A percentile compares a stretch with the other conserved stretches of the same genome.
phyloP scores from a whole-genome alignment of 2,888 invertebrate species.

The Apocheima hispidaria region DNA sequence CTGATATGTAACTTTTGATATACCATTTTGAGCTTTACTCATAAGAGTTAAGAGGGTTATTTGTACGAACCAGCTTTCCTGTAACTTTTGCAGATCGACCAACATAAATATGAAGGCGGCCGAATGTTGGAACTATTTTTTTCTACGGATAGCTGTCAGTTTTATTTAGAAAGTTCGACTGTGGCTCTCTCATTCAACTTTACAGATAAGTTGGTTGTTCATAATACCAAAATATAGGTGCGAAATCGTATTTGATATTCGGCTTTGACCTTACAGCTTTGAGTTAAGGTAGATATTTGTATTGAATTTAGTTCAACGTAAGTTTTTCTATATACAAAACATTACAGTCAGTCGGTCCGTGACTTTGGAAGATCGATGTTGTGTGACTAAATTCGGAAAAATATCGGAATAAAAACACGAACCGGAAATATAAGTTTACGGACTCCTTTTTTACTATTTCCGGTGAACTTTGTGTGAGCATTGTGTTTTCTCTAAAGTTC shows the following conservation, averaged over 20 bases:
- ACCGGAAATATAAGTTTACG: background rate
- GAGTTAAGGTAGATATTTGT: background rate
- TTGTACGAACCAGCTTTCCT: background rate
- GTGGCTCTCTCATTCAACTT: background rate
- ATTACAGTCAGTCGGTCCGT: constrained; percentile 51
- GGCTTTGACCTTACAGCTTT: background rate
- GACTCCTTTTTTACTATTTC: background rate
- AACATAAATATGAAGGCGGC: background rate
- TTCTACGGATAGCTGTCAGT: background rate
- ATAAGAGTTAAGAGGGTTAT: constrained; percentile 16
- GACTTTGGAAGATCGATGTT: constrained; percentile 50
- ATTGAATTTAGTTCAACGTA: constrained; percentile 9
- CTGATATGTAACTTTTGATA: constrained; percentile 7
- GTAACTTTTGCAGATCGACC: constrained; percentile 2
- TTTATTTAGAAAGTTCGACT: background rate
- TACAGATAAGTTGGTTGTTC: background rate
- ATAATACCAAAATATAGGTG: background rate
- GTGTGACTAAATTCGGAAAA: constrained; percentile 30
- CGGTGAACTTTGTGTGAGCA: too few relatives aligned
- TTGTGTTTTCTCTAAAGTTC: too few relatives aligned
- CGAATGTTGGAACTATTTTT: background rate
- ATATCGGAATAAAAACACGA: constrained; percentile 33
- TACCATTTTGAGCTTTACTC: constrained; percentile 9
- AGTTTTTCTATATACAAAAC: constrained; percentile 34
- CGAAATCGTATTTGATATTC: constrained; percentile 1